Evolutionary conservation across 2,113 vertebrate genomes (phyloP), one percentile per base, ranked within the genome.

Genomic region (Nyctibius bracteatus): DNA sequence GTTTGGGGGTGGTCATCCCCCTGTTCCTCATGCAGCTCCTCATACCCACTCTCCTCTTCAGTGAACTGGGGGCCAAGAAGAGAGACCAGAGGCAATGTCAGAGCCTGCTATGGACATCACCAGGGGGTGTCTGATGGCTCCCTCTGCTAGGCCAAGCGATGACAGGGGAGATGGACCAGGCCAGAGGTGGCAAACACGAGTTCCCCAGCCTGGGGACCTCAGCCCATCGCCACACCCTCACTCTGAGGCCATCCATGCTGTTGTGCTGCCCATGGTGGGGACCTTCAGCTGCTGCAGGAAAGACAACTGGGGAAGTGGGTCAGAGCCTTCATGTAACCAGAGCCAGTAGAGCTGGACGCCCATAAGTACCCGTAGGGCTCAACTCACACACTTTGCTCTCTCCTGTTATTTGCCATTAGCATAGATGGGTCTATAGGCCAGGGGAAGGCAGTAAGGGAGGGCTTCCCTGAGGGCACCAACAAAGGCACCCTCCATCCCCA

Each of bases 201-300:
- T 33, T 54, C 39, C 31, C 31, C 33, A 59, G 4, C 44, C 37
- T 1, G 0, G 44, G 21, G 35, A 41, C 10, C 22, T 65, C 0
- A 0, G 10, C 23, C 19, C 51, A 31, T 33, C 9, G 1, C 39
- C 0, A 1, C 9, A 35, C 8, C 9, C 37, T 14, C 1, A 5
- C 44, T 52, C 66, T 0, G 1, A 77, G 65, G 25, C 57, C 24
- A 33, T 5, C 44, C 4, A 2, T 10, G 61, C 18, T 18, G 51
- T 72, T 35, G 47, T 33, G 33, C 27, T 22, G 75, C 43, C 58
- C 39, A 0, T 0, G 6, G 27, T 19, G 43, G 46, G 57, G 33
- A 91, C 39, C 16, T 35, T 14, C 31, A 12, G n/a, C 16, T 47
- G 25, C 79, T 49, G 58, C 58, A 23, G 20, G 24, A 46, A 31